A percentile compares a stretch with the other conserved stretches of the same genome.
phyloP scores from a whole-genome alignment of 2,797 vertebrate species.

The Ctenopoma multispine region DNA sequence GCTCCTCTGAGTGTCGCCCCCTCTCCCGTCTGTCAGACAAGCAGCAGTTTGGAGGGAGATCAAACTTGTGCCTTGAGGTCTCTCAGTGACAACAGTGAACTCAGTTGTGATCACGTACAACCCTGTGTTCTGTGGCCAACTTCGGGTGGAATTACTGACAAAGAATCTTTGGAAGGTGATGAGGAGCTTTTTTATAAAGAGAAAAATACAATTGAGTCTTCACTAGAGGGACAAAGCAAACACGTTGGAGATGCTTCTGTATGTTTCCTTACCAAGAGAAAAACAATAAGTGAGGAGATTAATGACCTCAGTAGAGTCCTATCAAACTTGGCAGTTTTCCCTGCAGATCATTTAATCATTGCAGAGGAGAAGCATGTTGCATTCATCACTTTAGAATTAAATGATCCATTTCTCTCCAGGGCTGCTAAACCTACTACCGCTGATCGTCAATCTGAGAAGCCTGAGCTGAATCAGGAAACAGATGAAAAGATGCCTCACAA shows the following conservation, averaged over 20 bases:
- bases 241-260: constrained; percentile 6
- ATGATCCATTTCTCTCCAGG: constrained; percentile 64
- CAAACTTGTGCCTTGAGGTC: constrained; percentile 47
- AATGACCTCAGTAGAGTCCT: constrained; percentile 62
- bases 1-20: constrained; percentile 64
- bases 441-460: constrained; percentile 8
- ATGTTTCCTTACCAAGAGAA: constrained; percentile 20
- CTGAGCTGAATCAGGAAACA: constrained; percentile 26
- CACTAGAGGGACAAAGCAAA: constrained; percentile 17
- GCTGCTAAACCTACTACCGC: constrained; percentile 19
- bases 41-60: constrained; percentile 63
- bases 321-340: constrained; percentile 52
- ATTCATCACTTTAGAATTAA: constrained; percentile 76
- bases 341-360: constrained; percentile 64
- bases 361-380: constrained; percentile 69
- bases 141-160: constrained; percentile 45
- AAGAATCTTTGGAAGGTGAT: constrained; percentile 32
- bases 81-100: constrained; percentile 52
- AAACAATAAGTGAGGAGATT: constrained; percentile 47
- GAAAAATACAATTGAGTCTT: constrained; percentile 30
- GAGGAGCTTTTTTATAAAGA: constrained; percentile 41
- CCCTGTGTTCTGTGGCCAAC: constrained; percentile 26
- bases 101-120: constrained; percentile 44
- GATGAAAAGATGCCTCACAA: constrained; percentile 79
- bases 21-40: constrained; percentile 47